These are phyloP conservation scores for Chloebia gouldiae DNA, from an alignment of 2,113 vertebrate genomes.

Conservation along the genomic window DNA sequence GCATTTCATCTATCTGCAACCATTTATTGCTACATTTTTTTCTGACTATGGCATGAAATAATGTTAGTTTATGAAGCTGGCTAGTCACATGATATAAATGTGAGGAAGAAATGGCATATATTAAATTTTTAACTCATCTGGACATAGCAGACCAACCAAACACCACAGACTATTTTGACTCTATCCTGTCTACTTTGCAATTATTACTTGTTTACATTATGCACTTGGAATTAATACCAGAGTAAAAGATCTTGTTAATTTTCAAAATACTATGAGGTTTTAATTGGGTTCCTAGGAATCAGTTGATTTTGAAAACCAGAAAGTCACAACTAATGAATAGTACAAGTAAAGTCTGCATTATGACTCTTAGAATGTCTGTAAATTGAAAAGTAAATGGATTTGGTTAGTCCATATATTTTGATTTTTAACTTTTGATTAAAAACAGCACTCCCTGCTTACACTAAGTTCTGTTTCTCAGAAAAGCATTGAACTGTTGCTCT, in stretches of 20 bases:
- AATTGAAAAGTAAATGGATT: neutral
- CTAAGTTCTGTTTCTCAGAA: neutral
- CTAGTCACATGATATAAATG: neutral
- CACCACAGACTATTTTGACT: neutral
- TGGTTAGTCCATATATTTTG: neutral
- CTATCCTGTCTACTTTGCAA: neutral
- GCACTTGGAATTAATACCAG: neutral
- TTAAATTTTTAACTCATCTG: neutral
- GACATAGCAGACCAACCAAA: neutral
- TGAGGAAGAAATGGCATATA: neutral
- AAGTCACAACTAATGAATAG: neutral
- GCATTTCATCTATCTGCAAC: neutral
- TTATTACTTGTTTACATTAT: neutral
- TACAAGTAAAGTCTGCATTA: neutral
- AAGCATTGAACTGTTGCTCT: neutral
- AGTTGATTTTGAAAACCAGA: neutral
- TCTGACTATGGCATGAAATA: neutral
- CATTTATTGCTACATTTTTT: neutral
- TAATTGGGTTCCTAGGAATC: neutral
- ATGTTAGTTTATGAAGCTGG: neutral
- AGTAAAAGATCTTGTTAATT: neutral
- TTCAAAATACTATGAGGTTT: neutral
- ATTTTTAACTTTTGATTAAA: neutral
- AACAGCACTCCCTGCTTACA: accelerated
- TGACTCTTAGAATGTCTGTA: neutral